Conservation (phyloP, 2,113 vertebrate species). For the Rhinoptilus africanus region DNA sequence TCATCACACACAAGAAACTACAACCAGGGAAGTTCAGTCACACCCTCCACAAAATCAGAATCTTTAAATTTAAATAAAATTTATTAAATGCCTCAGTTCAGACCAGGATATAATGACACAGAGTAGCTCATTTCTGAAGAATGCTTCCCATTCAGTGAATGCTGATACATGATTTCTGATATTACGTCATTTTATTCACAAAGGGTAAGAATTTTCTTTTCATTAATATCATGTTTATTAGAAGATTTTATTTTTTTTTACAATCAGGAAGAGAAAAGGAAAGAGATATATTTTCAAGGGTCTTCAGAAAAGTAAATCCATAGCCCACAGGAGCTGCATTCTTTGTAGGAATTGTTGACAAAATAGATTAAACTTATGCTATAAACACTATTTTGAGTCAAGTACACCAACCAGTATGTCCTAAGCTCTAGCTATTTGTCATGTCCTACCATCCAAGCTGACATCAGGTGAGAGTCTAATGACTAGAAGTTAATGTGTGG, state of each 20-base stretch:
- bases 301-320: background rate
- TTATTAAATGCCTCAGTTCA: background rate
- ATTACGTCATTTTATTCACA: background rate
- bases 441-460: background rate
- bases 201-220: background rate
- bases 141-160: background rate
- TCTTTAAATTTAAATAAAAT: background rate
- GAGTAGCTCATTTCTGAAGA: background rate
- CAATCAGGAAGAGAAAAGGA: background rate
- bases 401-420: background rate
- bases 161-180: background rate
- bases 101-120: background rate
- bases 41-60: background rate
- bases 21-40: background rate
- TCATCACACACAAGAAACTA: background rate
- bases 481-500: background rate
- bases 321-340: background rate
- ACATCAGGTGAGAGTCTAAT: background rate
- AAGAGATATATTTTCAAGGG: background rate
- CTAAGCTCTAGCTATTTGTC: background rate
- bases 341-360: background rate
- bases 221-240: background rate
- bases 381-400: background rate
- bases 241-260: background rate
- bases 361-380: background rate